Conservation (phyloP, 2,888 invertebrate genomes). For the Marasmarcha lunaedactyla region DNA sequence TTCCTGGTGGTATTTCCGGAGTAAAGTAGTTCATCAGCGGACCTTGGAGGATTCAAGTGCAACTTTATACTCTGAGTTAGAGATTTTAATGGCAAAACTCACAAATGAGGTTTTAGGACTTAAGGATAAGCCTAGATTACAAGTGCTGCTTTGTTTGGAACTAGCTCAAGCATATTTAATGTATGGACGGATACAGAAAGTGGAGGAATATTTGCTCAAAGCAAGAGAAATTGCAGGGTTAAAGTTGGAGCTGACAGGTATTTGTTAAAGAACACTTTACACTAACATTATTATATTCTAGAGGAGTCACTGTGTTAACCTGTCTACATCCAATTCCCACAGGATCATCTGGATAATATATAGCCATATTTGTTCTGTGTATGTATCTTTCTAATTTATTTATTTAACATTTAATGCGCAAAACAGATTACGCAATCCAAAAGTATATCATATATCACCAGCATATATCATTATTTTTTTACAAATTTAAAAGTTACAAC, state of each 20-base stretch:
- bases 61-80: constrained; percentile 72
- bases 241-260: constrained; percentile 77
- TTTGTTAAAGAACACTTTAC: background rate
- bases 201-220: constrained; percentile 74
- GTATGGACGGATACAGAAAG: constrained; percentile 79
- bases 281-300: background rate
- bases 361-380: too few relatives aligned
- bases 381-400: too few relatives aligned
- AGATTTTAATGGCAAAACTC: constrained; percentile 54
- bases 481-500: too few relatives aligned
- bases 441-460: too few relatives aligned
- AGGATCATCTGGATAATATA: too few relatives aligned
- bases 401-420: too few relatives aligned
- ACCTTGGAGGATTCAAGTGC: constrained; percentile 81
- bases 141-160: constrained; percentile 57
- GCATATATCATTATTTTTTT: too few relatives aligned
- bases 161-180: constrained; percentile 77
- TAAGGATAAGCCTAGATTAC: constrained; percentile 34
- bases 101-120: constrained; percentile 42
- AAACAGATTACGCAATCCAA: too few relatives aligned
- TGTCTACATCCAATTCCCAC: too few relatives aligned
- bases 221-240: constrained; percentile 76
- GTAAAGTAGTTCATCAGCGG: constrained; percentile 80
- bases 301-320: too few relatives aligned
- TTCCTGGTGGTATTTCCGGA: constrained; percentile 82